These are phyloP conservation scores for Parauchenoglanis ngamensis DNA, from an alignment of 2,797 vertebrate genomes.

Conservation along the genomic window DNA sequence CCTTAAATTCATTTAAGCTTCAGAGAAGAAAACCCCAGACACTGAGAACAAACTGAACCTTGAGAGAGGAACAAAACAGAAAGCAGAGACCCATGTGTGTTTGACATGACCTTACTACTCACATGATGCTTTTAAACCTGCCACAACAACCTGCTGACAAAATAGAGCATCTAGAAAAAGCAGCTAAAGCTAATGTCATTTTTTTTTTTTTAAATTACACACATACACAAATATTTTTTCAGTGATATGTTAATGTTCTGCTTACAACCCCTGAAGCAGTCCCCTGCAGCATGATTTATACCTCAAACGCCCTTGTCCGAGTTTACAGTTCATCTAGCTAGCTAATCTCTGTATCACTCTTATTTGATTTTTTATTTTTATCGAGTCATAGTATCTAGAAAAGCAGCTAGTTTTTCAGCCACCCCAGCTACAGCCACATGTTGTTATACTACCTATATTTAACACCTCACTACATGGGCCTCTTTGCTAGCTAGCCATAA, in stretches of 20 bases:
- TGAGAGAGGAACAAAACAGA: slow-evolving; percentile 7
- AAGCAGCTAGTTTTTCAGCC: background rate
- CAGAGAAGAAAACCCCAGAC: background rate
- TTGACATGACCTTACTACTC: slow-evolving; percentile 32
- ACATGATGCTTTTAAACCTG: slow-evolving; percentile 9
- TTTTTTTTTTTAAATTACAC: background rate
- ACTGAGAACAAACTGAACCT: slow-evolving; percentile 11
- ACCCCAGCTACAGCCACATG: background rate
- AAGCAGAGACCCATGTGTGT: slow-evolving; percentile 17
- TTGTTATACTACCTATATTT: background rate
- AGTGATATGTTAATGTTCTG: background rate
- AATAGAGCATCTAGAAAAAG: background rate
- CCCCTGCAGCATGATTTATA: background rate
- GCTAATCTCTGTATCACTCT: background rate
- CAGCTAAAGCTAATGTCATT: background rate
- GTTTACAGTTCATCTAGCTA: background rate
- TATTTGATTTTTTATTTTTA: background rate
- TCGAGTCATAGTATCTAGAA: background rate
- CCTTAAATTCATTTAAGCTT: background rate
- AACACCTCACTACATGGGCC: background rate
- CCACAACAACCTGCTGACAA: slow-evolving; percentile 39
- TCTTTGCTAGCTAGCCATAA: background rate
- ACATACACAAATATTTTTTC: background rate
- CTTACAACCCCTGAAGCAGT: background rate
- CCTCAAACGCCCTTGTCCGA: background rate